Percentiles rank a stretch among this genome's conserved stretches.
phyloP scores from a whole-genome alignment of 1,140 invertebrate genomes.

The Brachystomella parvula region DNA sequence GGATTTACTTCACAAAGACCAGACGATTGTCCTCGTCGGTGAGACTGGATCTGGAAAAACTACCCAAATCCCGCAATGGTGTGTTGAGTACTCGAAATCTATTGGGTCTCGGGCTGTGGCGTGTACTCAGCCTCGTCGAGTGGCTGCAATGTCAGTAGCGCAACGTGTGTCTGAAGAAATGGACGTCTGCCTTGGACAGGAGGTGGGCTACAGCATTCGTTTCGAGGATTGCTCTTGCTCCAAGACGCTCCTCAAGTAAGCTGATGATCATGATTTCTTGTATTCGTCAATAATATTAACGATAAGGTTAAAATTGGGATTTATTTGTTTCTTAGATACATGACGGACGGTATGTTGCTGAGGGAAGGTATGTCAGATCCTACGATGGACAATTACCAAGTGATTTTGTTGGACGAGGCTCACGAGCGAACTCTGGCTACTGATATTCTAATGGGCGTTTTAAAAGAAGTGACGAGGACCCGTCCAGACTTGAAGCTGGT shows the following conservation, averaged over 20 bases:
- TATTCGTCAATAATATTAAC: neutral
- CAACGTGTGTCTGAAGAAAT: slow-evolving; percentile 98
- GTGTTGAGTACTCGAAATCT: slow-evolving; percentile 75
- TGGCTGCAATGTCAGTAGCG: slow-evolving; percentile 98
- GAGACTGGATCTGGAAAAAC: slow-evolving; percentile 97
- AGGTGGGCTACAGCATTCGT: slow-evolving; percentile 98
- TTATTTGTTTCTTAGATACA: slow-evolving; percentile 60
- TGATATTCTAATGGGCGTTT: slow-evolving; percentile 96
- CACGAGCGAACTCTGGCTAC: slow-evolving; percentile 98
- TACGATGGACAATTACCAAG: slow-evolving; percentile 90
- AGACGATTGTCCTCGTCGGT: slow-evolving; percentile 88
- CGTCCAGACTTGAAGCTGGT: slow-evolving; percentile 91
- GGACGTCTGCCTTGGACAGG: slow-evolving; percentile 92
- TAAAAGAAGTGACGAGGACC: slow-evolving; percentile 96
- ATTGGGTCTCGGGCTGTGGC: slow-evolving; percentile 75
- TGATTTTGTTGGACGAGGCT: slow-evolving; percentile 95
- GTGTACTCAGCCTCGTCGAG: slow-evolving; percentile 94
- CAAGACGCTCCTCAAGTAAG: slow-evolving; percentile 75
- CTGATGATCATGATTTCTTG: neutral
- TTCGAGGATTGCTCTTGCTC: slow-evolving; percentile 98
- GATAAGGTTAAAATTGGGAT: neutral
- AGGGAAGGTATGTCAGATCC: slow-evolving; percentile 99
- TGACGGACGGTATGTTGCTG: slow-evolving; percentile 99
- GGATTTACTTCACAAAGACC: slow-evolving; percentile 77
- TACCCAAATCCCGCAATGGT: slow-evolving; percentile 85